phyloP scores from a whole-genome alignment of 2,113 vertebrate genomes.

The Salvelinus sp. region DNA sequence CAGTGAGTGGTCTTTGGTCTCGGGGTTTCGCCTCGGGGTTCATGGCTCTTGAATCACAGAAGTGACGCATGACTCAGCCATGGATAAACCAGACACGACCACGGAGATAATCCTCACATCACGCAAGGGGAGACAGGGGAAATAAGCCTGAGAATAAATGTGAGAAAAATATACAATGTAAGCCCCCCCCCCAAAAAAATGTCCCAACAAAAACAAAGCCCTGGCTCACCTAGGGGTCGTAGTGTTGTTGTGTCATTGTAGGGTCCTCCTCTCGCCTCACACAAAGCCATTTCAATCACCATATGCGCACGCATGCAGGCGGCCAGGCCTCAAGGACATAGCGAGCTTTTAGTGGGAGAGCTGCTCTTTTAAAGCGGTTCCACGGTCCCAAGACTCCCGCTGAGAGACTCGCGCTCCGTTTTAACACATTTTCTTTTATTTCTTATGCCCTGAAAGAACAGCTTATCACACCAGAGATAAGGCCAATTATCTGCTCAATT shows the following conservation, averaged over 20 bases:
- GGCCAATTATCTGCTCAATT: conserved; percentile 39
- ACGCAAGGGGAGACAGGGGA: too few relatives aligned
- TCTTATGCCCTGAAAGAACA: conserved; percentile 27
- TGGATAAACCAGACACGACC: too few relatives aligned
- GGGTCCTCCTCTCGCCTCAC: background rate
- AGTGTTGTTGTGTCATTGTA: conserved; percentile 11
- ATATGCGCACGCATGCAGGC: background rate
- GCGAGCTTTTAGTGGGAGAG: conserved; percentile 33
- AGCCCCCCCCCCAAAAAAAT: too few relatives aligned
- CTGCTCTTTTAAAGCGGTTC: conserved; percentile 37
- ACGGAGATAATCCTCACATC: too few relatives aligned
- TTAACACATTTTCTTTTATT: conserved; percentile 22
- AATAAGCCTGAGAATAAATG: too few relatives aligned
- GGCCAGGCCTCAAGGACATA: conserved; percentile 18
- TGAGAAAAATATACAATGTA: background rate
- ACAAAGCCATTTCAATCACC: background rate
- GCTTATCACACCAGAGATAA: conserved; percentile 43
- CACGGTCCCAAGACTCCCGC: conserved; percentile 32
- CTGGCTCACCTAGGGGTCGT: conserved; percentile 31
- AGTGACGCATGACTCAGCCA: conserved; percentile 16
- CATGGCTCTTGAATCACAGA: background rate
- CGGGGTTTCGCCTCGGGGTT: conserved; percentile 12
- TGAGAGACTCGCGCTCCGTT: conserved; percentile 50
- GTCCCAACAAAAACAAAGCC: conserved; percentile 16
- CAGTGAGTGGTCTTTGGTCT: conserved; percentile 28